A percentile compares a stretch with the other conserved stretches of the same genome.
Conservation (phyloP, 2,797 vertebrate species). For the Lagocephalus sceleratus region DNA sequence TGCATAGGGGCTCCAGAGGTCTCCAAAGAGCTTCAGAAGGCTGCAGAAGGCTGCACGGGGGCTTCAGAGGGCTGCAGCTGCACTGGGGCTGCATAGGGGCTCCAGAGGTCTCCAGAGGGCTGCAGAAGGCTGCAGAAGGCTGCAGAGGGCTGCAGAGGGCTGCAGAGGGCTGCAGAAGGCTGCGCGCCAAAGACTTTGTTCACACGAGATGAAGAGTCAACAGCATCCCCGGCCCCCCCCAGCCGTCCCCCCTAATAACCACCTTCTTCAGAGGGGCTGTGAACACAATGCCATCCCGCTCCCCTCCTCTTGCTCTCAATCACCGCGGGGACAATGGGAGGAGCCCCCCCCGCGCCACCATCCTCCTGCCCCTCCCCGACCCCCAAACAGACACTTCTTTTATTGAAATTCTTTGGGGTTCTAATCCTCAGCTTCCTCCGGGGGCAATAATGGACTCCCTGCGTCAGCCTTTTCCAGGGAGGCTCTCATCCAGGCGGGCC, state of each 20-base stretch:
- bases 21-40: too few species aligned
- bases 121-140: too few species aligned
- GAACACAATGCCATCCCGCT: constrained; percentile 77
- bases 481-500: constrained; percentile 69
- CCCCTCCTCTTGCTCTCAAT: constrained; percentile 80
- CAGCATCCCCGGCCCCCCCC: constrained; percentile 73
- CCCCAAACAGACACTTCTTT: constrained; percentile 84
- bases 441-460: constrained; percentile 82
- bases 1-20: too few species aligned
- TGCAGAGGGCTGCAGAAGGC: constrained; percentile 68
- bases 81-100: too few species aligned
- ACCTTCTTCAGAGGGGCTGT: constrained; percentile 77
- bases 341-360: constrained; percentile 43
- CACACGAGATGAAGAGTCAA: constrained; percentile 86
- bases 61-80: too few species aligned
- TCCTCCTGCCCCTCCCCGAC: constrained; percentile 62
- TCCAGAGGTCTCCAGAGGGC: too few species aligned
- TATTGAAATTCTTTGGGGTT: constrained; percentile 87
- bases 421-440: constrained; percentile 87
- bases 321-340: constrained; percentile 75
- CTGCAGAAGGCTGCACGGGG: too few species aligned
- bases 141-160: too few species aligned
- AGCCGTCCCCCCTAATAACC: constrained; percentile 79
- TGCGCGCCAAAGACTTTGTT: constrained; percentile 80
- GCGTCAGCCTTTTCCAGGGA: constrained; percentile 81